Conservation (phyloP, 1,140 invertebrate species). For the Lasioglossum baleicum region DNA sequence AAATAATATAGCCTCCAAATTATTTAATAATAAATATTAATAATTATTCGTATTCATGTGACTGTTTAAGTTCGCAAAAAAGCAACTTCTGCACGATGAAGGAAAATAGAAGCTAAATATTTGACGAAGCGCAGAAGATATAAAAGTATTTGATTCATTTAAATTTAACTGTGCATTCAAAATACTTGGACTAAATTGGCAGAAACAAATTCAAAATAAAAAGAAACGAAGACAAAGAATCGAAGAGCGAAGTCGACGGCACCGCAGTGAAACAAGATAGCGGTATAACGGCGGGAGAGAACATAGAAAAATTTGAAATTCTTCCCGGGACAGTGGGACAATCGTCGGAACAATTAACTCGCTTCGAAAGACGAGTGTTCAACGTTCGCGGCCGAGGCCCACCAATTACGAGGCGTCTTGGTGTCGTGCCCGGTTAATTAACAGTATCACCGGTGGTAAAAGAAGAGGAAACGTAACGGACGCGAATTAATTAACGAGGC, state of each 20-base stretch:
- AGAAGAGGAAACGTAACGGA: slow-evolving; percentile 14
- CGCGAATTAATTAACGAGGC: slow-evolving; percentile 55
- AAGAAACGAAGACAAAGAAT: background rate
- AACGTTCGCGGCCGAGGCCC: background rate
- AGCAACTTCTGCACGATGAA: too few relatives aligned
- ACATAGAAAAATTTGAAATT: background rate
- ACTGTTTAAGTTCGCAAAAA: too few relatives aligned
- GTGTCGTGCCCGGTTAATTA: slow-evolving; percentile 40
- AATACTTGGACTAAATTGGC: too few relatives aligned
- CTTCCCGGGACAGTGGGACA: background rate
- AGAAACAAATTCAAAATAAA: background rate
- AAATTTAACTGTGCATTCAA: too few relatives aligned
- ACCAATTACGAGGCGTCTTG: background rate
- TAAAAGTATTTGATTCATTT: too few relatives aligned
- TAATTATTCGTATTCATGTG: too few relatives aligned
- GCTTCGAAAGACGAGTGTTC: background rate
- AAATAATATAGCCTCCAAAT: too few relatives aligned
- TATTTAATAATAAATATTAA: too few relatives aligned
- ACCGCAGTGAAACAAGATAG: background rate
- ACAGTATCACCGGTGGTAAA: slow-evolving; percentile 4
- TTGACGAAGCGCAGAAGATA: too few relatives aligned
- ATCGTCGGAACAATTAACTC: background rate
- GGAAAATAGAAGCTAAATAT: too few relatives aligned
- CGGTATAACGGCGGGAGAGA: background rate
- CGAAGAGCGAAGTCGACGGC: background rate